Base-by-base conservation (phyloP, 2,888 invertebrate genomes). In the Polietes domitor region DNA sequence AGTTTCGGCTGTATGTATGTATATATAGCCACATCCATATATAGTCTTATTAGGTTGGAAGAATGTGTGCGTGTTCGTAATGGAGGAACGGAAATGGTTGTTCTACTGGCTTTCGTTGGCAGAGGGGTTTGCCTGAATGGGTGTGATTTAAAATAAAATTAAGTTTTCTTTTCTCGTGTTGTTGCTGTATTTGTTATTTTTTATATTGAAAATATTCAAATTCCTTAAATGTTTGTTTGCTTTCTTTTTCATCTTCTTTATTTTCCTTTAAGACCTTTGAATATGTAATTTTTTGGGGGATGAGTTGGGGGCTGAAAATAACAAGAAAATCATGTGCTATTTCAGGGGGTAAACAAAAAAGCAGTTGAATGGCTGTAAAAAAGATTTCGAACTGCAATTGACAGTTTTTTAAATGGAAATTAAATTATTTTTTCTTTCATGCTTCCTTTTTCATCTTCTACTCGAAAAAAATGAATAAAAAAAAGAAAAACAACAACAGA, bases 91-190 rank as follows among this genome's bases (percentile, higher is more conserved):
- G 68, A 68, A 43, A 68, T 68, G 43, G 43, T 68, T 68, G 21
- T 61, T 28, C 61, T 24, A 41, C 37, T 68, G 65, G 43, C 65
- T 43, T 21, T 21, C n/a, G n/a, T 17, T 41, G 68, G 0, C 15
- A 24, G 21, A 6, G 70, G 70, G 1, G 63, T 58, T 72, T 37
- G 17, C 24, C 24, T 63, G 53, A 83, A 83, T 83, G 80, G 80
- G 74, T 74, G 83, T 75, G 74, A 83, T 83, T 80, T 72, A 79
- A 80, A 72, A 80, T 77, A 70, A 80, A 76, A 79, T 73, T 73
- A 73, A 28, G 50, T 79, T 79, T 75, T 37, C 72, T 65, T 76
- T 19, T 26, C 53, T 1, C 24, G 28, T 26, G 10, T 68, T 58
- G 9, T 9, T n/a, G n/a, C n/a, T n/a, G n/a, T n/a, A n/a, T n/a